phyloP scores from a whole-genome alignment of 2,888 invertebrate species.

The Candidula unifasciata region DNA sequence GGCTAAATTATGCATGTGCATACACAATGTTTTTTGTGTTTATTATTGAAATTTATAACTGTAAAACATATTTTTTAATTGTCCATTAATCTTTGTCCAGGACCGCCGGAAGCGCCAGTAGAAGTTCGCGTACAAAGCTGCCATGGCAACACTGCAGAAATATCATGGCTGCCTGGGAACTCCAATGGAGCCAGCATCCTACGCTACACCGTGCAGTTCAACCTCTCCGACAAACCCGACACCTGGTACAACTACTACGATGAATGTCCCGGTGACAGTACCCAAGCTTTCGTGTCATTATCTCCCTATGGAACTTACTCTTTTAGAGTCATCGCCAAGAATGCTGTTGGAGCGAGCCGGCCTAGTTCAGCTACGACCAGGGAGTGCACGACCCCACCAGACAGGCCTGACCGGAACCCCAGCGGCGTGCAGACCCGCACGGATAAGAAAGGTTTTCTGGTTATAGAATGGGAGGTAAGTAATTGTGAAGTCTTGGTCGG shows the following conservation, averaged over 20 bases:
- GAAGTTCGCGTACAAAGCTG: conserved; percentile 83
- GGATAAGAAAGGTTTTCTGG: conserved; percentile 73
- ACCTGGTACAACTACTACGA: conserved; percentile 83
- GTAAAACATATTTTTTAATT: too few species aligned
- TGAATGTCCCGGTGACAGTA: conserved; percentile 57
- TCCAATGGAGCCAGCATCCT: conserved; percentile 96
- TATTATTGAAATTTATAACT: too few species aligned
- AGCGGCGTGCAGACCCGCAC: conserved; percentile 74
- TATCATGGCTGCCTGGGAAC: conserved; percentile 89
- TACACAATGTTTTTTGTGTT: too few species aligned
- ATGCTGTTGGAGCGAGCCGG: conserved; percentile 74
- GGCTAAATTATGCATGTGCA: too few species aligned
- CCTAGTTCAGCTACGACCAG: conserved; percentile 71
- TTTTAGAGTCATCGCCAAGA: conserved; percentile 76
- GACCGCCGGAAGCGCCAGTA: conserved; percentile 92
- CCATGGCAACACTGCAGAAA: conserved; percentile 77
- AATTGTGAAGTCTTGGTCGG: too few species aligned
- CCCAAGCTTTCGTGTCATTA: conserved; percentile 60
- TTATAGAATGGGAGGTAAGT: conserved; percentile 77
- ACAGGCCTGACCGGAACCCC: conserved; percentile 73
- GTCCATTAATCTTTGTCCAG: conserved; percentile 79
- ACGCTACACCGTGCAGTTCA: conserved; percentile 92
- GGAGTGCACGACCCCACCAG: conserved; percentile 71
- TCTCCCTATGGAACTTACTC: conserved; percentile 77
- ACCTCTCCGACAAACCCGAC: conserved; percentile 94